Percentiles rank a stretch among this genome's conserved stretches.
Conservation (phyloP, 2,888 invertebrate species). For the Polymixis flavicincta region DNA sequence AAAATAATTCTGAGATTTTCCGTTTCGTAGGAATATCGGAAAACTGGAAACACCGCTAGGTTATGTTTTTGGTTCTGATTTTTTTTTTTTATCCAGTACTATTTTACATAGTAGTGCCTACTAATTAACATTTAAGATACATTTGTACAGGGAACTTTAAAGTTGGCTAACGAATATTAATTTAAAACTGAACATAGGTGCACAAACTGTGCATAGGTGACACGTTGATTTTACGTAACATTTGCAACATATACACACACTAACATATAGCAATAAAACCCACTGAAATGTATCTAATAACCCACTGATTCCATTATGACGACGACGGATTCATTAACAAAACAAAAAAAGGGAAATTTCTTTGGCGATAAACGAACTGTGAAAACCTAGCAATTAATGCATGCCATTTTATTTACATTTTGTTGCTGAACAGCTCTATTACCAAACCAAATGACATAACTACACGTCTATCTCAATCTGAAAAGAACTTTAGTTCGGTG, state of each 20-base stretch:
- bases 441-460: slow-evolving; percentile 63
- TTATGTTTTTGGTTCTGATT: neutral
- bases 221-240: neutral
- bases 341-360: slow-evolving; percentile 68
- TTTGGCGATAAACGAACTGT: slow-evolving; percentile 80
- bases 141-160: neutral
- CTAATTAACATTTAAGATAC: no score
- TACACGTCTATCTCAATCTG: slow-evolving; percentile 50
- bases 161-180: neutral
- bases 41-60: neutral
- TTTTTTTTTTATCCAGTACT: no score
- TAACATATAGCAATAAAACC: slow-evolving; percentile 29
- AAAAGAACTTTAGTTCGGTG: slow-evolving; percentile 63
- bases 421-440: slow-evolving; percentile 69
- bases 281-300: slow-evolving; percentile 42
- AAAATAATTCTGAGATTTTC: neutral
- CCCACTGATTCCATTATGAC: slow-evolving; percentile 60
- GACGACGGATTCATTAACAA: slow-evolving; percentile 70
- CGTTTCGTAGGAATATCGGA: no score
- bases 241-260: neutral
- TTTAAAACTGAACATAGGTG: no score
- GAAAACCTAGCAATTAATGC: slow-evolving; percentile 86
- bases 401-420: slow-evolving; percentile 84
- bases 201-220: neutral
- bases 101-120: no score